Conservation (phyloP, 2,888 invertebrate species). For the Quadroppia sp. region DNA sequence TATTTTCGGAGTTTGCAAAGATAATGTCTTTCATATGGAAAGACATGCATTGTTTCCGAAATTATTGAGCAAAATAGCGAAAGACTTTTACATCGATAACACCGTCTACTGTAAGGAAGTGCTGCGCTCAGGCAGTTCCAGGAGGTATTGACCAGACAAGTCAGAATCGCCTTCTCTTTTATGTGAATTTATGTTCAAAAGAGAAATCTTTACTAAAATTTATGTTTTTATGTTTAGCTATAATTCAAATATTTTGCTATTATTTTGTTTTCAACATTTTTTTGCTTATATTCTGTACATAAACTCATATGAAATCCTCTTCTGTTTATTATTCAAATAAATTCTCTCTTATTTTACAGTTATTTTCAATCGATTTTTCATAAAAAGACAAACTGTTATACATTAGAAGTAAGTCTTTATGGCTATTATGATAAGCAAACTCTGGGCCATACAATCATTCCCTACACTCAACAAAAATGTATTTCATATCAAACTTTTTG, state of each 20-base stretch:
- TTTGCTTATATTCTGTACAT: not conserved
- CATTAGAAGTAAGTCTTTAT: slow-evolving; percentile 81
- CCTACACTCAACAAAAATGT: slow-evolving; percentile 94
- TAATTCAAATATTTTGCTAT: not conserved
- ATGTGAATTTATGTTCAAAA: not conserved
- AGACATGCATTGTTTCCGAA: slow-evolving; percentile 93
- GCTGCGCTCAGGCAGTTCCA: slow-evolving; percentile 76
- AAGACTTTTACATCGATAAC: slow-evolving; percentile 77
- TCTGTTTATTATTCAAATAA: not conserved
- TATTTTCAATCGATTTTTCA: slow-evolving; percentile 66
- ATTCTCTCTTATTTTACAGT: slow-evolving; percentile 50
- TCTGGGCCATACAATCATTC: slow-evolving; percentile 59
- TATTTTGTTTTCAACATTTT: not conserved
- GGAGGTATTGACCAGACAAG: slow-evolving; percentile 59
- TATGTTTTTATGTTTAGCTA: not conserved
- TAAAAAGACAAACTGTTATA: slow-evolving; percentile 78
- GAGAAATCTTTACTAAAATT: not conserved
- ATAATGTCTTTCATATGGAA: slow-evolving; percentile 87
- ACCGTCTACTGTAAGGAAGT: slow-evolving; percentile 91
- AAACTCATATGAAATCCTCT: slow-evolving; percentile 14
- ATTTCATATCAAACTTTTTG: slow-evolving; percentile 61
- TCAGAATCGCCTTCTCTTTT: not conserved
- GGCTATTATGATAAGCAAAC: slow-evolving; percentile 62
- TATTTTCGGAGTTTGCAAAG: slow-evolving; percentile 89
- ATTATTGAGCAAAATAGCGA: slow-evolving; percentile 75